phyloP scores from a whole-genome alignment of 2,888 invertebrate genomes.

The Brachycybe producta region DNA sequence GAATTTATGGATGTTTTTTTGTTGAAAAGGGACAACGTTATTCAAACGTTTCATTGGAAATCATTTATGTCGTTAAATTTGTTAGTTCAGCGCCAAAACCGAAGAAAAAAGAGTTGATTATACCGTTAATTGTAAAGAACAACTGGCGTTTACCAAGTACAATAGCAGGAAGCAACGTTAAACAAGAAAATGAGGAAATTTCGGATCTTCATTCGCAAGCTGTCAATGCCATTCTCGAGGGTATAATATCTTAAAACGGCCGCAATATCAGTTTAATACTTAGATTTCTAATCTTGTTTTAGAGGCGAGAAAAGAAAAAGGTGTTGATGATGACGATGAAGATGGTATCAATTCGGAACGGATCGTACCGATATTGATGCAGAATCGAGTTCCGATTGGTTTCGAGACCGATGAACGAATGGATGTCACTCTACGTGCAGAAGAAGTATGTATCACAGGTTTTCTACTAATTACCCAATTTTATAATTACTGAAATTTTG shows the following conservation, averaged over 20 bases:
- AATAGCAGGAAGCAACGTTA: conserved; percentile 14
- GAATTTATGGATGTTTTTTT: no score
- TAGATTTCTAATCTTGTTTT: not conserved
- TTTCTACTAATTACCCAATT: not conserved
- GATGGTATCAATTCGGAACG: conserved; percentile 12
- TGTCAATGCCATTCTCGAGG: conserved; percentile 28
- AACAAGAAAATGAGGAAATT: conserved; percentile 13
- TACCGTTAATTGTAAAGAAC: conserved; percentile 35
- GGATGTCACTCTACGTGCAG: conserved; percentile 36
- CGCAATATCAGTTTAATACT: not conserved
- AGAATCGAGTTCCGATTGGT: conserved; percentile 38
- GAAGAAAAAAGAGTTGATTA: conserved; percentile 29
- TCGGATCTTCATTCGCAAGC: conserved; percentile 26
- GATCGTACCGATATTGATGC: conserved; percentile 35
- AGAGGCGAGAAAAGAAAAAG: conserved; percentile 18
- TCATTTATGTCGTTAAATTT: not conserved
- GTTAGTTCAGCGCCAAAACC: conserved; percentile 16
- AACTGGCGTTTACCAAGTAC: conserved; percentile 29
- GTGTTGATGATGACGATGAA: conserved; percentile 10
- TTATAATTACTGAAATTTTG: not conserved
- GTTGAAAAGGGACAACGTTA: no score
- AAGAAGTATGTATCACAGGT: conserved; percentile 28
- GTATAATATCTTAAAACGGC: conserved; percentile 12
- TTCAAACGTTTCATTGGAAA: conserved; percentile 4
- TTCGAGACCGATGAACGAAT: conserved; percentile 38